Evolutionary conservation across 2,888 invertebrate genomes (phyloP), one percentile per base, ranked within the genome.

Genomic region (Molanna angustata): DNA sequence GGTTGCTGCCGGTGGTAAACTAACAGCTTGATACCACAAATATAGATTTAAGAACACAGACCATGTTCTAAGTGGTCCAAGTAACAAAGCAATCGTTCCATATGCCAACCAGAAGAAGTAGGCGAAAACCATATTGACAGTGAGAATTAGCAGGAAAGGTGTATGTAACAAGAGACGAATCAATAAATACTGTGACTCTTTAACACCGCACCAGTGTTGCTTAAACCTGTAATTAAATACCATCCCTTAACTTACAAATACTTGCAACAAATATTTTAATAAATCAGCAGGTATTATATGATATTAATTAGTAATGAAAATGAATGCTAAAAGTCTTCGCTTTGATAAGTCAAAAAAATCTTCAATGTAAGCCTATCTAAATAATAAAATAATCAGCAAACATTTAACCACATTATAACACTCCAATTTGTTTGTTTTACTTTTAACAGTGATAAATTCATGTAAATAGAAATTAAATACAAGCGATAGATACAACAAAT

Each of bases 61-160:
- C 87, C 91, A 92, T 1, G 89, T 88, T 61, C 90, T 76, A 43
- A 92, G 71, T 0, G 91, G 90, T 44, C 90, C 89, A 56, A 91
- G 72, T 48, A 90, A 60, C 56, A 88, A 82, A 1, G 91, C 87
- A 66, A 88, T 67, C 1, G 83, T 84, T 7, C 91, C 91, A 71
- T 92, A 91, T 13, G 88, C 88, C 61, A 86, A 66, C 83, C 87
- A 89, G 66, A 90, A 91, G 66, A 87, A 85, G 66, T 88, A 88
- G 0, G 84, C 83, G 68, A 86, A 76, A 51, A 83, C 65, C 47
- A 83, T 64, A 67, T 86, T 85, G 54, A 83, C 69, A 14, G 75
- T 69, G 54, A 85, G 66, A 52, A 86, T 67, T 51, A 80, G 65
- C 46, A 78, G 68, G 64, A 84, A 84, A 3, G 84, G 82, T 52